Conservation (phyloP, 2,888 invertebrate species). For the Rhagophthalmus giganteus region DNA sequence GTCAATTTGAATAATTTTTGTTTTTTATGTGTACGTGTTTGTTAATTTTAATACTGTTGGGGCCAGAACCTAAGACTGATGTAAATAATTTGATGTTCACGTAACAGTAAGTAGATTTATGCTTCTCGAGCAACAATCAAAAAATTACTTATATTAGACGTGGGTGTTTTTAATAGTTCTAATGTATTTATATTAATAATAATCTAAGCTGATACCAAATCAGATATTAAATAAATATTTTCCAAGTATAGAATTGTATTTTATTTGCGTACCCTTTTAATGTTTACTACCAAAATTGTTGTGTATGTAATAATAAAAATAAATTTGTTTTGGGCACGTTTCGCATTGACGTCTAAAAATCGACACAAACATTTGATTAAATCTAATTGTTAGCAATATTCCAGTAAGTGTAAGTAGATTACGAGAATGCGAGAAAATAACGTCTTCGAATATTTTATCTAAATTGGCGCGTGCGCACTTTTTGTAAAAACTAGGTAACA, state of each 20-base stretch:
- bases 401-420: too few relatives aligned
- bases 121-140: slow-evolving; percentile 34
- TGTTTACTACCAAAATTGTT: too few relatives aligned
- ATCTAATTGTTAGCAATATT: too few relatives aligned
- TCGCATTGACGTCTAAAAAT: too few relatives aligned
- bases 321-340: too few relatives aligned
- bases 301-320: too few relatives aligned
- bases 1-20: slow-evolving; percentile 22
- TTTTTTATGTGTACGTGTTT: slow-evolving; percentile 24
- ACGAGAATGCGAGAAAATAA: too few relatives aligned
- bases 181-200: slow-evolving; percentile 21
- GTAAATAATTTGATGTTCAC: slow-evolving; percentile 35
- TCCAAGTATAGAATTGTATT: not conserved
- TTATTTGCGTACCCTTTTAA: not conserved
- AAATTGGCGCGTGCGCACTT: too few relatives aligned
- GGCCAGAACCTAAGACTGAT: slow-evolving; percentile 47
- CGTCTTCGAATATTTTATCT: too few relatives aligned
- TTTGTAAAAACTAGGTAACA: too few relatives aligned
- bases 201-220: slow-evolving; percentile 15
- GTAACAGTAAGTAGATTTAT: slow-evolving; percentile 27
- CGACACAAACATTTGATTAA: too few relatives aligned
- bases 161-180: slow-evolving; percentile 32
- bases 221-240: slow-evolving; percentile 21
- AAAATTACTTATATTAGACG: slow-evolving; percentile 31
- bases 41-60: slow-evolving; percentile 31